Evolutionary conservation across 1,140 invertebrate species (phyloP).

Genomic region (Campoletis sonorensis): DNA sequence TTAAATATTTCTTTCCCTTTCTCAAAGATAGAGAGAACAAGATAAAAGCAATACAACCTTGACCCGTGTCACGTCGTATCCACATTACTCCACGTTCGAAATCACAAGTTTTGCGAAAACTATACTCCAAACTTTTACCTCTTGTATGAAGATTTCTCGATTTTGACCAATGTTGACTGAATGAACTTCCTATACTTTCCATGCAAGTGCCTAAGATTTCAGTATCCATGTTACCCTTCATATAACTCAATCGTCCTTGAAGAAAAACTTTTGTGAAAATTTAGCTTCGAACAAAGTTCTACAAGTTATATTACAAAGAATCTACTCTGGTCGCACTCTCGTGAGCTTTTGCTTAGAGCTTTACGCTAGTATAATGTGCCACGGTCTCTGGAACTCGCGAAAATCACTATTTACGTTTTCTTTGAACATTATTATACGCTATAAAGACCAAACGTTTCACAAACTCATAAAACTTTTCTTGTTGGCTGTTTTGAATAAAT

Average conservation of each 20-base stretch:
- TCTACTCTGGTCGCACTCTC: not conserved
- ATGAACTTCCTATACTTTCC: not conserved
- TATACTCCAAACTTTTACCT: not conserved
- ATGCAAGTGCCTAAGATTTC: not conserved
- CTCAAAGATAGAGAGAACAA: not conserved
- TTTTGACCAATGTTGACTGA: not conserved
- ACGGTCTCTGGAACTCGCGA: not conserved
- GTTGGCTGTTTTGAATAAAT: no score
- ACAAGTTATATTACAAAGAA: slow-evolving; percentile 5
- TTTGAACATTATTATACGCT: not conserved
- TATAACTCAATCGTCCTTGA: not conserved
- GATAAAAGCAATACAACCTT: not conserved
- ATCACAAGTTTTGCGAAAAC: not conserved
- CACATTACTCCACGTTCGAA: not conserved
- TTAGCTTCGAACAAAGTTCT: not conserved
- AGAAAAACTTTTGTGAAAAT: not conserved
- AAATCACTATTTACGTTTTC: not conserved
- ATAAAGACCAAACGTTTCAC: not conserved
- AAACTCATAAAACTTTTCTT: not conserved
- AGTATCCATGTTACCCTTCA: not conserved
- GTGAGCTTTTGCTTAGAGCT: not conserved
- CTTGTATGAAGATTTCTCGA: not conserved
- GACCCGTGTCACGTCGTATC: not conserved
- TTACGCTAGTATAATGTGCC: not conserved
- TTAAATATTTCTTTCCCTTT: not conserved